These are phyloP conservation scores for Rhabdomys dilectus DNA, from an alignment of 2,113 vertebrate species.

Conservation along the genomic window DNA sequence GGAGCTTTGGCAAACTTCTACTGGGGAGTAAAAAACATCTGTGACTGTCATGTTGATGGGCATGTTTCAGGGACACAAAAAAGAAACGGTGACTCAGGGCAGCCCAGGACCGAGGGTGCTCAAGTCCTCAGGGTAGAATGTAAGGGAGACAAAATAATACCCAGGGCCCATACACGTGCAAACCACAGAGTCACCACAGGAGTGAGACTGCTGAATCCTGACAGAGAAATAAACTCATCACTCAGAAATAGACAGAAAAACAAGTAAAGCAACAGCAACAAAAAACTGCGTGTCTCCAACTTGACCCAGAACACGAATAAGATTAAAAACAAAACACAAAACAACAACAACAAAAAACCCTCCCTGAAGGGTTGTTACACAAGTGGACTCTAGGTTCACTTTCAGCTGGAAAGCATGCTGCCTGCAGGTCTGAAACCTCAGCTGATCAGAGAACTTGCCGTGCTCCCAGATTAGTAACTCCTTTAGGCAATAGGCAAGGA, in stretches of 20 bases:
- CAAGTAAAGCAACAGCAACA: not conserved
- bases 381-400: not conserved
- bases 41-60: not conserved
- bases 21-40: not conserved
- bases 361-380: not conserved
- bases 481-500: not conserved
- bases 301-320: conserved; percentile 19
- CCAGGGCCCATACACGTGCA: not conserved
- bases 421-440: not conserved
- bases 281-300: conserved; percentile 32
- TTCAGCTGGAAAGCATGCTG: not conserved
- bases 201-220: not conserved
- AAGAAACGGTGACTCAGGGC: not conserved
- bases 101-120: not conserved
- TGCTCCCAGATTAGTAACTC: not conserved
- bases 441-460: not conserved
- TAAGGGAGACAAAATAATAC: not conserved
- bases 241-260: conserved; percentile 1
- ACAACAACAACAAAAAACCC: too few species aligned
- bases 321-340: not conserved
- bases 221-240: not conserved
- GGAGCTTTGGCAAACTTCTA: not conserved
- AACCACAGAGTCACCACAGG: not conserved
- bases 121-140: not conserved
- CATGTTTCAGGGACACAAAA: not conserved